These are phyloP conservation scores for Seriola aureovittata DNA, from an alignment of 2,113 vertebrate species.

Conservation along the genomic window DNA sequence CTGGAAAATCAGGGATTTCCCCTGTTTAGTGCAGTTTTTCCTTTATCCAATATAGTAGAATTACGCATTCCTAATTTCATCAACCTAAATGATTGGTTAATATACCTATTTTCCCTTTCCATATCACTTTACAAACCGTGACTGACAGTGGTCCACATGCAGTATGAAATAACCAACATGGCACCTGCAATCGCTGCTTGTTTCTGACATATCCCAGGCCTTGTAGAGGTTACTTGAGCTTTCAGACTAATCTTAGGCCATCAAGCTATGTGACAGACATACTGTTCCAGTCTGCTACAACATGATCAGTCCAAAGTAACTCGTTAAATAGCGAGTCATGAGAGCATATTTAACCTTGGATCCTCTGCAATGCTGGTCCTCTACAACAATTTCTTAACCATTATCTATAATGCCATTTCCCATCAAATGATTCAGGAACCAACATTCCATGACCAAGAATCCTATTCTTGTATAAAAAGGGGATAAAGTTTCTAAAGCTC, in stretches of 20 bases:
- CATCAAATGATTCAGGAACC: neutral
- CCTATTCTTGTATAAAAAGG: neutral
- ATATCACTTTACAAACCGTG: neutral
- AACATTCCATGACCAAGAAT: neutral
- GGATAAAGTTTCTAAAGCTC: neutral
- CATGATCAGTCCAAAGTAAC: constrained; percentile 71
- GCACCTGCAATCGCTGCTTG: constrained; percentile 18
- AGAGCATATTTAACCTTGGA: constrained; percentile 52
- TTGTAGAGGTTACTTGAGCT: constrained; percentile 71
- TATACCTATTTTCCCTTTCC: neutral
- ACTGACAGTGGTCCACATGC: neutral
- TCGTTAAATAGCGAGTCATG: constrained; percentile 61
- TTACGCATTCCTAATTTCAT: neutral
- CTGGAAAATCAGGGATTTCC: neutral
- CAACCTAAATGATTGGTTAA: neutral
- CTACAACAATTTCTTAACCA: neutral
- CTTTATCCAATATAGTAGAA: neutral
- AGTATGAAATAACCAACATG: constrained; percentile 18
- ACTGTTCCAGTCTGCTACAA: constrained; percentile 57
- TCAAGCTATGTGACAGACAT: constrained; percentile 72
- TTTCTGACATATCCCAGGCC: constrained; percentile 53
- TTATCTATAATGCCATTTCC: neutral
- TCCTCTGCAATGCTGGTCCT: constrained; percentile 35
- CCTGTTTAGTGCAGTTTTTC: neutral
- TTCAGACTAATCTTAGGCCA: constrained; percentile 77